Evolutionary conservation across 2,113 vertebrate genomes (phyloP), one percentile per base, ranked within the genome.

Genomic region (Collichthys lucidus): DNA sequence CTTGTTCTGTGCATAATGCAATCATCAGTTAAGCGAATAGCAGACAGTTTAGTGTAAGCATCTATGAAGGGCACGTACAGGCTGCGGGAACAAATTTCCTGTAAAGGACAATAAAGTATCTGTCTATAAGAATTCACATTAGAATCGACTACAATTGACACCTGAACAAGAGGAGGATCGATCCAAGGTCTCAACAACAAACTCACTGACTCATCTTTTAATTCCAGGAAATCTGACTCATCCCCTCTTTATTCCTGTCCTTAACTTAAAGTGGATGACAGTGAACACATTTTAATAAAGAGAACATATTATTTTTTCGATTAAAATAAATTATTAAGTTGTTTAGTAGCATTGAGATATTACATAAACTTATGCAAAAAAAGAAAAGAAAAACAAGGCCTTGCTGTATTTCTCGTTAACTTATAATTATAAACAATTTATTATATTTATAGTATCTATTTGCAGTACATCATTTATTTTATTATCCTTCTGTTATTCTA

Each of bases 381-480:
- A 35, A 35, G 4, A 35, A 31, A 29, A 10, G 11, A 15, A 16
- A 55, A 31, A 1, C 20, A 50, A 35, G 31, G 3, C 19, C 5
- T 8, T 7, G 4, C 12, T 52, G 9, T 55, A 26, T 47, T 64
- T 57, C 15, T 35, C n/a, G 24, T 22, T 31, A 3, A 53, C 8
- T 29, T 55, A 22, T 29, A 29, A 69, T 19, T 9, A 61, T 20
- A 24, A 20, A 55, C 5, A 35, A 63, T 49, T 22, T 3, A 74
- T 74, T 62, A 24, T 55, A 44, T 49, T 68, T 31, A 50, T 40
- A 59, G 16, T 8, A 31, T 67, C 5, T 62, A 8, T 82, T 42
- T 49, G 46, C 53, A 20, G 26, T 14, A 20, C 6, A 5, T 1
- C 9, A 9, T 76, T 71, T 80, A 52, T 52, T 65, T 52, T 19